These are phyloP conservation scores for Centruroides sculpturatus DNA, from an alignment of 1,140 invertebrate genomes.

Conservation along the genomic window DNA sequence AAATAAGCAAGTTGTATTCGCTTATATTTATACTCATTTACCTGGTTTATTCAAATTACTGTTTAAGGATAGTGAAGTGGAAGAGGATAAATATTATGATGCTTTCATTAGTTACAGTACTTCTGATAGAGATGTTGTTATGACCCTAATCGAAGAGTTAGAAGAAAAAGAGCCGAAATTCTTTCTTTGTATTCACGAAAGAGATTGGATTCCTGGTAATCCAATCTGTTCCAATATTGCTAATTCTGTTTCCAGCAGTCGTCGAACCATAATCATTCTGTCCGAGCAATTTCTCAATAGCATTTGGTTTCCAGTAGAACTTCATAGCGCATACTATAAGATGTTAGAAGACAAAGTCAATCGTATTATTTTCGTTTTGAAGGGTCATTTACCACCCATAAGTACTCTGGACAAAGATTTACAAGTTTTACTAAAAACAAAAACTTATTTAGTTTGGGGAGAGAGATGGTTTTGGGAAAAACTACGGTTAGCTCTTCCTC, in stretches of 20 bases:
- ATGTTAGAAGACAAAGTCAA: slow-evolving; percentile 56
- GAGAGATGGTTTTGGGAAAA: slow-evolving; percentile 78
- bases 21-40: slow-evolving; percentile 48
- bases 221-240: slow-evolving; percentile 65
- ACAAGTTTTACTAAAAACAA: slow-evolving; percentile 57
- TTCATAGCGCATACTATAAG: slow-evolving; percentile 55
- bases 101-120: slow-evolving; percentile 77
- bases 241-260: slow-evolving; percentile 56
- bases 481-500: slow-evolving; percentile 53
- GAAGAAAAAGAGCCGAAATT: slow-evolving; percentile 29
- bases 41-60: slow-evolving; percentile 45
- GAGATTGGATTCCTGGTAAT: slow-evolving; percentile 57
- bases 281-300: slow-evolving; percentile 68
- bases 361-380: slow-evolving; percentile 59
- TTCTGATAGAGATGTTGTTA: slow-evolving; percentile 50
- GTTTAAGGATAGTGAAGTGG: slow-evolving; percentile 48
- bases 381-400: slow-evolving; percentile 49
- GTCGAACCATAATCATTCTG: slow-evolving; percentile 64
- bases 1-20: slow-evolving; percentile 41
- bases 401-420: slow-evolving; percentile 55
- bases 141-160: slow-evolving; percentile 46
- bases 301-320: slow-evolving; percentile 71
- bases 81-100: slow-evolving; percentile 63
- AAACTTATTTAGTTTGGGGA: slow-evolving; percentile 72
- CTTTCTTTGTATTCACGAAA: slow-evolving; percentile 52